Evolutionary conservation across 2,797 vertebrate species (phyloP).

Genomic region (Oreonectes daqikongensis): DNA sequence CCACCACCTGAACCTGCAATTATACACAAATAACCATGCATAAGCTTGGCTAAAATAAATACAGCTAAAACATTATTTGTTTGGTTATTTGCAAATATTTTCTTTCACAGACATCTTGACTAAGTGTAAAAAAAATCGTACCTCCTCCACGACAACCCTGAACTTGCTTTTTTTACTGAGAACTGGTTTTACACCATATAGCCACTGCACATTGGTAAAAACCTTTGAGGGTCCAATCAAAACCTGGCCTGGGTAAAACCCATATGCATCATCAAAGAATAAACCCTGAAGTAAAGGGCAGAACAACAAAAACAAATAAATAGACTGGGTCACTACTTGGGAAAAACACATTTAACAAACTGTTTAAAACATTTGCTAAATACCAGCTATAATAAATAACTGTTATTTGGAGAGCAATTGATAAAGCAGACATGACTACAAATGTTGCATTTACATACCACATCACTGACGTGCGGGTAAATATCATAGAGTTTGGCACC

Average conservation of each 20-base stretch:
- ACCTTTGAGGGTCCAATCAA: conserved; percentile 96
- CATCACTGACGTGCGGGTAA: conserved; percentile 95
- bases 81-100: neutral
- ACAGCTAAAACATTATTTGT: neutral
- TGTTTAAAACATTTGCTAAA: neutral
- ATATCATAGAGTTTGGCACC: conserved; percentile 96
- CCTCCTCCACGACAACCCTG: conserved; percentile 96
- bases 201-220: conserved; percentile 96
- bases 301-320: neutral
- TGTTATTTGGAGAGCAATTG: neutral
- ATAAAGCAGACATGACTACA: neutral
- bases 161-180: conserved; percentile 98
- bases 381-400: neutral
- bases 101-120: neutral
- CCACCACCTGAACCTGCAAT: conserved; percentile 91
- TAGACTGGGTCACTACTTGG: neutral
- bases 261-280: conserved; percentile 96
- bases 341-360: neutral
- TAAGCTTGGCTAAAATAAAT: neutral
- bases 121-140: conserved; percentile 67
- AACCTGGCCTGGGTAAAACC: conserved; percentile 97
- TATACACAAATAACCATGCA: conserved; percentile 4
- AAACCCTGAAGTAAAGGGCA: conserved; percentile 79
- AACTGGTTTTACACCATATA: conserved; percentile 95
- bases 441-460: conserved; percentile 74